These are phyloP conservation scores for Watsonalla binaria DNA, from an alignment of 2,888 invertebrate species.

Conservation along the genomic window DNA sequence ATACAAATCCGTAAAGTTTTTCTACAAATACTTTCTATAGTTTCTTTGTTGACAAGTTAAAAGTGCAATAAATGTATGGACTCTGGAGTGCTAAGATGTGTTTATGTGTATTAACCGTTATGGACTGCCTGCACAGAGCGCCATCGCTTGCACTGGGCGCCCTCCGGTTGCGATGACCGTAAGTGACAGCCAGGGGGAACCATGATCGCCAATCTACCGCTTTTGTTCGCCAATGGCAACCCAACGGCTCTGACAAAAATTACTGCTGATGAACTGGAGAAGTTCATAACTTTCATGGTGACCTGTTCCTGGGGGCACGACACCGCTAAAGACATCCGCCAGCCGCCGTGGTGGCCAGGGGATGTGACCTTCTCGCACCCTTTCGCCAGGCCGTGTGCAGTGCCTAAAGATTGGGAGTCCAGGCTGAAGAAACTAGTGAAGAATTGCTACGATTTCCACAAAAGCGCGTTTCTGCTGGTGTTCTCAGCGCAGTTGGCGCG, in stretches of 20 bases:
- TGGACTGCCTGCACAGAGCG: conserved; percentile 41
- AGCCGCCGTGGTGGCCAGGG: conserved; percentile 86
- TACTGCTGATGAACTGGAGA: conserved; percentile 81
- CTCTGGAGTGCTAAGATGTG: conserved; percentile 35
- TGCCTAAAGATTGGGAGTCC: conserved; percentile 77
- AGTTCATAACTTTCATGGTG: conserved; percentile 86
- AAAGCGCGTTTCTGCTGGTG: conserved; percentile 83
- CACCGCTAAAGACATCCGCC: conserved; percentile 74
- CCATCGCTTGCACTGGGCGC: conserved; percentile 64
- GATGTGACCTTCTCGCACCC: conserved; percentile 83
- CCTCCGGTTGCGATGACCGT: conserved; percentile 66
- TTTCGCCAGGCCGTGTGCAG: conserved; percentile 71
- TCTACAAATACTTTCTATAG: not conserved
- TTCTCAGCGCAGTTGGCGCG: conserved; percentile 84
- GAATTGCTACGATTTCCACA: conserved; percentile 84
- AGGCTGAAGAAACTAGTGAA: conserved; percentile 82
- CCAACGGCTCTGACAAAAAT: conserved; percentile 83
- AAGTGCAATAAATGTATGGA: conserved; percentile 39
- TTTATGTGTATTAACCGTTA: conserved; percentile 53
- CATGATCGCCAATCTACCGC: conserved; percentile 86
- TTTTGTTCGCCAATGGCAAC: conserved; percentile 84
- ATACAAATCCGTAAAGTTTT: conserved; percentile 4
- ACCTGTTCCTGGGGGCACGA: conserved; percentile 85
- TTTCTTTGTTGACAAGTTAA: conserved; percentile 18
- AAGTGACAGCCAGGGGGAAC: conserved; percentile 57